phyloP scores from a whole-genome alignment of 2,888 invertebrate species.

The Trachelus stipa region DNA sequence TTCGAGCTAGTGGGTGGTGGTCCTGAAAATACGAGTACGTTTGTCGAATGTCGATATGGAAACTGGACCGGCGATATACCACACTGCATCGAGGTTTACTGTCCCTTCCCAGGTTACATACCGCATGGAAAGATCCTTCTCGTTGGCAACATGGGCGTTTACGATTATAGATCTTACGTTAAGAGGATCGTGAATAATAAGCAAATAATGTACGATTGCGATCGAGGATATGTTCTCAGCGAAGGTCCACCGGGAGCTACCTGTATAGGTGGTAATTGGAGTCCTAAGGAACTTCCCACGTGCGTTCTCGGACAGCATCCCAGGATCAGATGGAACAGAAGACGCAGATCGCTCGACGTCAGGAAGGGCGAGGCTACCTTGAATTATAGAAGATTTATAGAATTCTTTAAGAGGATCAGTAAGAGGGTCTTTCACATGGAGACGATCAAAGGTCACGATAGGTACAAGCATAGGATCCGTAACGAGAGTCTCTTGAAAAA shows the following conservation, averaged over 20 bases:
- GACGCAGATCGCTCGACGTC: constrained; percentile 70
- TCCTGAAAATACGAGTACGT: constrained; percentile 73
- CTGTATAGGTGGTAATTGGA: constrained; percentile 94
- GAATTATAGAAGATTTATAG: constrained; percentile 57
- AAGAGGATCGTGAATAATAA: constrained; percentile 91
- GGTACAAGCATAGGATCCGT: neutral
- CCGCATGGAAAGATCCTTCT: constrained; percentile 90
- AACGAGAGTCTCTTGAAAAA: constrained; percentile 11
- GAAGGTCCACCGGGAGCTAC: constrained; percentile 94
- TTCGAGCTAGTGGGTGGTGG: constrained; percentile 83
- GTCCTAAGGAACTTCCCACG: constrained; percentile 87
- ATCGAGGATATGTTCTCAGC: constrained; percentile 87
- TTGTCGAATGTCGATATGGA: constrained; percentile 91
- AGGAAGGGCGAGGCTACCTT: constrained; percentile 17
- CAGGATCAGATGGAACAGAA: constrained; percentile 82
- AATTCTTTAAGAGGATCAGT: constrained; percentile 61
- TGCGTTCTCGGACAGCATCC: constrained; percentile 91
- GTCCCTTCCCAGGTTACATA: constrained; percentile 92
- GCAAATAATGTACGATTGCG: constrained; percentile 96
- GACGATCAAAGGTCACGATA: constrained; percentile 51
- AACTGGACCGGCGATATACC: constrained; percentile 94
- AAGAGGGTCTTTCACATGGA: constrained; percentile 59
- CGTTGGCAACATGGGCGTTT: constrained; percentile 95
- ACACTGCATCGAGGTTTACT: constrained; percentile 85
- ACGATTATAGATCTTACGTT: constrained; percentile 94